Evolutionary conservation across 1,140 invertebrate genomes (phyloP), one percentile per base, ranked within the genome.

Genomic region (Sarcophaga bullata): DNA sequence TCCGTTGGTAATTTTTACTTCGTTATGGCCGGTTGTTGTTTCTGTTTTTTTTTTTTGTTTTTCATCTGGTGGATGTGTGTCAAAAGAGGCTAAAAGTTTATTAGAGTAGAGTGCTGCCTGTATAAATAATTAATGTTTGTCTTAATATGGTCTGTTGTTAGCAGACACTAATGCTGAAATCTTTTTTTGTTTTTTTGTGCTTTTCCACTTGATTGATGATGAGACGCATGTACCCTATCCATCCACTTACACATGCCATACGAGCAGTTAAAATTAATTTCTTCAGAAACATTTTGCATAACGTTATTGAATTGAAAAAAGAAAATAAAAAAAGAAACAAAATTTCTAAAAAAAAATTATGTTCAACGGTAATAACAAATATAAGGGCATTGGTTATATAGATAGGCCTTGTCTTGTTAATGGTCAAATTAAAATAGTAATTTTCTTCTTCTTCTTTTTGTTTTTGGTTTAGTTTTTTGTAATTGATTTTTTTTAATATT

Each of bases 51-150:
- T n/a, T 13, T 68, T 68, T 68, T 19, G 3, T 68, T 68, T 19
- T 37, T 37, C 25, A 37, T 37, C 54, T 58, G 15, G n/a, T 58
- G 54, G 54, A 58, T 58, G 54, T 68, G 62, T 68, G 62, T 25
- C 62, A 68, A 68, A 68, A 68, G 62, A 68, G 62, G 62, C 62
- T 68, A 68, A 68, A 68, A 68, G 62, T 68, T 68, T 68, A 68
- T 68, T 68, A 7, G 62, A 68, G n/a, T 19, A 68, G 62, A 68
- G 54, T 58, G 54, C 17, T 68, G 62, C 62, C 62, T 68, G 62
- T 68, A 6, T 68, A 37, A 4, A 37, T 37, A 68, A 68, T 68
- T 68, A 68, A 68, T 68, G 62, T 7, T 17, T 68, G 10, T 68
- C 62, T n/a, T 68, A 68, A 68, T 68, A 68, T 68, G 62, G 62